Base-by-base conservation (phyloP, 1,140 invertebrate genomes). In the Penaeus chinensis region DNA sequence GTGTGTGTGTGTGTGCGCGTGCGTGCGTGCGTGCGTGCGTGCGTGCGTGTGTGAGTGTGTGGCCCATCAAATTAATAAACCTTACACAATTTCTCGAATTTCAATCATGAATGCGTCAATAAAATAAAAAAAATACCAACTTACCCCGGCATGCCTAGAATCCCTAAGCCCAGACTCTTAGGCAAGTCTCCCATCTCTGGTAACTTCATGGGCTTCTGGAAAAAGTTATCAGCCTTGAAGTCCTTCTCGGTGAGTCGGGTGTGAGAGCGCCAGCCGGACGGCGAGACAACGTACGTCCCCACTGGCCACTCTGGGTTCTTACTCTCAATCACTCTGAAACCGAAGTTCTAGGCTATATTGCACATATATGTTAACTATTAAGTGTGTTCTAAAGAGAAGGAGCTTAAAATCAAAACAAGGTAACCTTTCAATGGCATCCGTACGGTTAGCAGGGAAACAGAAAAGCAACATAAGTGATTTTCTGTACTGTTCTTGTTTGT, bases 61-160 rank as follows among this genome's bases (percentile, higher is more conserved):
- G 32, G 2, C 32, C 32, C 32, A 32, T 32, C 32, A 32, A 42
- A 42, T 42, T 42, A 42, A 42, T 42, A 42, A 42, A 42, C 1
- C 7, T 42, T 8, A 42, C 37, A 42, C 37, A 63, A 87, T 42
- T 32, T 47, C 37, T 10, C 24, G 5, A 76, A 20, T 24, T 22
- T 24, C 16, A 83, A 32, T 83, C 16, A 20, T 27, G 19, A 42
- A 42, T 8, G 37, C 7, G 20, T 60, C 79, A 65, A 22, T 32
- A 22, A 77, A 42, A 27, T n/a, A n/a, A 42, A 54, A 7, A 69
- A n/a, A 1, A 42, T 42, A 87, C 78, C 89, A 90, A 92, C 92
- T 83, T 27, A 85, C 83, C 95, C 95, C 63, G 95, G 93, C 94
- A 95, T 95, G 89, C 95, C 95, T 61, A 95, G 90, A 76, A 93